These are phyloP conservation scores for Melopsittacus undulatus DNA, from an alignment of 2,797 vertebrate genomes.

Conservation along the genomic window DNA sequence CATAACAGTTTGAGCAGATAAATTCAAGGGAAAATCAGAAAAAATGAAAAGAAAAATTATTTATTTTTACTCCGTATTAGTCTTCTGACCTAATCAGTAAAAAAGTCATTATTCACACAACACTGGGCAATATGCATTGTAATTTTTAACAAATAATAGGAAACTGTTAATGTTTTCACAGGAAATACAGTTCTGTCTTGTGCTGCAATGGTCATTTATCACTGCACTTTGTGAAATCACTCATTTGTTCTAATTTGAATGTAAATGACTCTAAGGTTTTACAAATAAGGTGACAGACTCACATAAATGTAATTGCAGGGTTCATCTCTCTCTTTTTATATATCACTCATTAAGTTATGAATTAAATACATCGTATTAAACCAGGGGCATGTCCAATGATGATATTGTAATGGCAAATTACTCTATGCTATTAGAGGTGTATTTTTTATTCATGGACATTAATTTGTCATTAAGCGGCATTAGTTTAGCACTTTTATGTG, in stretches of 20 bases:
- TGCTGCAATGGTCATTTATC: constrained; percentile 84
- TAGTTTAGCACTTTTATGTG: constrained; percentile 88
- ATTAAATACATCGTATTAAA: constrained; percentile 91
- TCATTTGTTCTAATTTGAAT: constrained; percentile 90
- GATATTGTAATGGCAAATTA: constrained; percentile 91
- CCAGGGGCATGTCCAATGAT: constrained; percentile 89
- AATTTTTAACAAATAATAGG: constrained; percentile 87
- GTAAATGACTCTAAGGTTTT: constrained; percentile 89
- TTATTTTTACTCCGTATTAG: constrained; percentile 83
- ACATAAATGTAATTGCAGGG: constrained; percentile 89
- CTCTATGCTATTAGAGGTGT: constrained; percentile 87
- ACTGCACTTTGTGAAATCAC: constrained; percentile 86
- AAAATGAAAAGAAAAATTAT: constrained; percentile 81
- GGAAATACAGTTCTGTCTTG: constrained; percentile 81
- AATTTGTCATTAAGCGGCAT: constrained; percentile 89
- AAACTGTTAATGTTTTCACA: constrained; percentile 82
- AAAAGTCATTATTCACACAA: constrained; percentile 87
- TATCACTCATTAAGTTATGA: constrained; percentile 90
- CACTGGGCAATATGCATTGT: constrained; percentile 83
- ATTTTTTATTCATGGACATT: constrained; percentile 90
- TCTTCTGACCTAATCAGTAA: constrained; percentile 84
- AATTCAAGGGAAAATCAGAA: constrained; percentile 62
- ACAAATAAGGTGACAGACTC: constrained; percentile 90
- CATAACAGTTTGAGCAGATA: constrained; percentile 25
- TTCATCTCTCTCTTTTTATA: constrained; percentile 89